Conservation (phyloP, 2,113 vertebrate genomes). For the Strix uralensis region DNA sequence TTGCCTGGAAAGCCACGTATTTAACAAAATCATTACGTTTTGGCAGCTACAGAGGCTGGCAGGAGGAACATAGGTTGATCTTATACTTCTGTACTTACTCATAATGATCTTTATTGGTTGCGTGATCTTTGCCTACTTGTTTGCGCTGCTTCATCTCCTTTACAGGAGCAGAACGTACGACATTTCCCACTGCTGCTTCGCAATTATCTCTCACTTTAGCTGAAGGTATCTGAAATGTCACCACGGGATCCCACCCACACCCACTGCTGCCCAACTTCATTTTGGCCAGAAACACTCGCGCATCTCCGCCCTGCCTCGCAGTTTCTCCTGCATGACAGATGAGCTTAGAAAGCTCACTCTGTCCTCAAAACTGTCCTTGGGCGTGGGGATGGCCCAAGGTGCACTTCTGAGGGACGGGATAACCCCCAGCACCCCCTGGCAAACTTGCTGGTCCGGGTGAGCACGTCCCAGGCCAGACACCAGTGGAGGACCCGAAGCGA, state of each 20-base stretch:
- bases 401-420: fast-evolving
- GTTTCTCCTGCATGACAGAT: background rate
- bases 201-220: conserved; percentile 12
- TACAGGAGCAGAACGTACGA: background rate
- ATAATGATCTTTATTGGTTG: background rate
- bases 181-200: conserved; percentile 7
- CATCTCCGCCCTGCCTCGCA: background rate
- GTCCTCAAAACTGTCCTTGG: background rate
- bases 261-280: background rate
- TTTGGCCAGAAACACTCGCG: background rate
- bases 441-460: background rate
- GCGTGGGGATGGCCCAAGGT: fast-evolving
- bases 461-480: fast-evolving
- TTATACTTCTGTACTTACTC: background rate
- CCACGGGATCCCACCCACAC: background rate
- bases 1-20: background rate
- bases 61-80: background rate
- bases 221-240: conserved; percentile 7
- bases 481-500: fast-evolving
- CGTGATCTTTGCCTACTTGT: background rate
- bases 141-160: background rate
- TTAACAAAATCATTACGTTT: background rate
- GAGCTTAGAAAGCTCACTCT: fast-evolving
- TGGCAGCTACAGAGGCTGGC: background rate
- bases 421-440: background rate